Base-by-base conservation (phyloP, 1,140 invertebrate genomes). In the Ganaspis sp. region DNA sequence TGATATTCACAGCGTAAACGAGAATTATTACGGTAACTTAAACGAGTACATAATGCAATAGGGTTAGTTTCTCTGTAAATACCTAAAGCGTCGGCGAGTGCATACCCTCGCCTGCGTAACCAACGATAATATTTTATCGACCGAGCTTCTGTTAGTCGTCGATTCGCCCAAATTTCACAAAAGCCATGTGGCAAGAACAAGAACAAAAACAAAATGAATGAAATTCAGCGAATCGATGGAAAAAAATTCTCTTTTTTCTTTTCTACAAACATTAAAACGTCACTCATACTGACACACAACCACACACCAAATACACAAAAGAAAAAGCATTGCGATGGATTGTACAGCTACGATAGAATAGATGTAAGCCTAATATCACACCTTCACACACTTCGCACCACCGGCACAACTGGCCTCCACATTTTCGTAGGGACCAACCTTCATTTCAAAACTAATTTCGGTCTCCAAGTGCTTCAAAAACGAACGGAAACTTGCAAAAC, bases 51-150 rank as follows among this genome's bases (percentile, higher is more conserved):
- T 89, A 89, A 90, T 85, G 85, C 88, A 90, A 91, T 91, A 91
- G 90, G 87, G 83, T 91, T 91, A 91, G 90, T 91, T 90, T 91
- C 87, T 90, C 87, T 91, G 90, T 91, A 91, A 90, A 91, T 91
- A 91, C 90, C 90, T 91, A 91, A 91, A 90, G 89, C 89, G 85
- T 86, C 83, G 86, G 83, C 86, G 90, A 90, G 90, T 91, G 90
- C 89, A 88, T 90, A 91, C 90, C 90, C 90, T 90, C 87, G 88
- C 86, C 86, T 83, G 82, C 81, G 89, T 87, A 88, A 91, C 89
- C 89, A 91, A 91, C 84, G 80, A 88, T 88, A 89, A 91, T 90
- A 84, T 91, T 91, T 89, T 88, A 90, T 90, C 86, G 85, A 89
- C 84, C 87, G 87, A 87, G 87, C 86, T 91, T 90, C 84, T 87